phyloP scores from a whole-genome alignment of 1,140 invertebrate species.

The Papilio machaon region DNA sequence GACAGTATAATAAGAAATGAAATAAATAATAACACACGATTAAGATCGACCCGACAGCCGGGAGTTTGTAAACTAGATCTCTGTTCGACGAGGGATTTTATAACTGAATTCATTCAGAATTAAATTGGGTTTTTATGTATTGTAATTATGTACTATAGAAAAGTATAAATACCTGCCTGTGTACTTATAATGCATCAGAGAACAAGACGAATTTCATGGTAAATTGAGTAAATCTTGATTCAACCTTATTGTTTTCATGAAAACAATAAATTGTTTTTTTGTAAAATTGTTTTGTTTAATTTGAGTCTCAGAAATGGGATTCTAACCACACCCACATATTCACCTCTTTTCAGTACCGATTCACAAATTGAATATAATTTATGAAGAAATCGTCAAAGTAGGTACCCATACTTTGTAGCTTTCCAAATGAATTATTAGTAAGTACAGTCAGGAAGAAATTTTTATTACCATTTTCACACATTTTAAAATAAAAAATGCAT shows the following conservation, averaged over 20 bases:
- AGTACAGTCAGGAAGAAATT: background rate
- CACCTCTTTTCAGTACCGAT: background rate
- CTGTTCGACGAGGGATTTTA: slow-evolving; percentile 29
- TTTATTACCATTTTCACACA: background rate
- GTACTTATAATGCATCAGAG: slow-evolving; percentile 38
- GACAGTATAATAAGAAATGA: slow-evolving; percentile 31
- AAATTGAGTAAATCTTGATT: slow-evolving; percentile 38
- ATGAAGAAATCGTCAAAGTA: background rate
- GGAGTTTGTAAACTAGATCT: slow-evolving; percentile 37
- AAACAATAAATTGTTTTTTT: slow-evolving; percentile 41
- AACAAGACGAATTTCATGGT: slow-evolving; percentile 38
- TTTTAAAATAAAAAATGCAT: no score
- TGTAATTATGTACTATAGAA: slow-evolving; percentile 39
- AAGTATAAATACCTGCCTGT: slow-evolving; percentile 35
- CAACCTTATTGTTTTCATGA: slow-evolving; percentile 38
- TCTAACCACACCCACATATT: slow-evolving; percentile 27
- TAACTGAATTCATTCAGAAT: slow-evolving; percentile 33
- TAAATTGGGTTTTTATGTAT: slow-evolving; percentile 39
- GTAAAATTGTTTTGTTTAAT: slow-evolving; percentile 38
- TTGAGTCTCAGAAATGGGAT: slow-evolving; percentile 35
- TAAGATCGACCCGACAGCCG: slow-evolving; percentile 31
- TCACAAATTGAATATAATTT: background rate
- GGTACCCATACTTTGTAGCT: background rate
- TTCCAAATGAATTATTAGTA: background rate
- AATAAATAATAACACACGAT: slow-evolving; percentile 40